Conservation (phyloP, 2,797 vertebrate genomes). For the Chiloscyllium punctatum region DNA sequence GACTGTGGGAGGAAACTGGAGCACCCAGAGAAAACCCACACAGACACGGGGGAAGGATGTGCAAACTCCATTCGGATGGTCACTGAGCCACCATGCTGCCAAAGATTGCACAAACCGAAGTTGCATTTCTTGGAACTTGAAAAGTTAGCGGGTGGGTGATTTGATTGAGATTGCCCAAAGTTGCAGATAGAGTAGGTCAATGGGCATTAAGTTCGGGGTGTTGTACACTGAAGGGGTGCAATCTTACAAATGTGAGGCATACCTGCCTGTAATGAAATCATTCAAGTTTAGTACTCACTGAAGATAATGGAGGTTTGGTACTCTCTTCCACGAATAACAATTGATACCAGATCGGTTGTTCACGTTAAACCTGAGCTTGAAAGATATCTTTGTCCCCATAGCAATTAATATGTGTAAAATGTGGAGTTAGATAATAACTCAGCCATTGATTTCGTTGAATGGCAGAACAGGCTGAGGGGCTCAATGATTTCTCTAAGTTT, state of each 20-base stretch:
- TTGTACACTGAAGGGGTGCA: neutral
- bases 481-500: neutral
- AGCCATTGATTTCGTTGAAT: neutral
- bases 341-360: neutral
- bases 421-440: neutral
- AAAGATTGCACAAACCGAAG: no score
- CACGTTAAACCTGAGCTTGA: neutral
- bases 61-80: no score
- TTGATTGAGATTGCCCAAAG: neutral
- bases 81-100: no score
- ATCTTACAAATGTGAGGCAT: neutral
- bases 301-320: neutral
- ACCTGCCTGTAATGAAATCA: neutral
- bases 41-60: no score
- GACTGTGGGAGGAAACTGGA: no score
- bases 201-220: no score
- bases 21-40: no score
- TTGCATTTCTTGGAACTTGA: neutral
- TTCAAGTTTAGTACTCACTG: neutral
- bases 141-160: neutral
- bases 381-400: neutral
- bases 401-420: neutral
- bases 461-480: neutral
- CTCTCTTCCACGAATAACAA: neutral
- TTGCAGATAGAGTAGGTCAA: no score